Base-by-base conservation (phyloP, 2,888 invertebrate species). In the Eristalinus aeneus region DNA sequence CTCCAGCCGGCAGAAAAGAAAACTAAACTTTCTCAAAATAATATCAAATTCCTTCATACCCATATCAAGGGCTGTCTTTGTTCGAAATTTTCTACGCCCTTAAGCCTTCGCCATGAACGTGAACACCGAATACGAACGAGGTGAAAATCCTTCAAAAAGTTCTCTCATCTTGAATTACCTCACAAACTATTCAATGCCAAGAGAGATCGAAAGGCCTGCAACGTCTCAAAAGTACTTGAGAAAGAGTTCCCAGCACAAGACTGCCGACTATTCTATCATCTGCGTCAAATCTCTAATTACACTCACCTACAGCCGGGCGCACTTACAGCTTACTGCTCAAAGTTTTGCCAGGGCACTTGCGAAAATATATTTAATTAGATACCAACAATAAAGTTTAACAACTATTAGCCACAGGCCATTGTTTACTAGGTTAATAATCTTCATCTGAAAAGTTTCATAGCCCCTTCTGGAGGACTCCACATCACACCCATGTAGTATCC, bases 361-460 rank as follows among this genome's bases (percentile, higher is more conserved):
- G 63, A 60, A 39, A 63, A 53, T 16, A 46, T 46, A 46, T 46
- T 46, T 46, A 46, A 46, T 46, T 46, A 46, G 46, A 11, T 56
- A 56, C 39, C 27, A 81, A 69, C 39, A 69, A 63, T 27, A 63
- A 61, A 74, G 56, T 58, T 53, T 64, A 36, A 36, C 32, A 74
- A 16, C 60, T 63, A 72, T 63, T 76, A 69, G 65, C 67, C 64
- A 46, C 11, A n/a, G 60, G 77, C 68, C 36, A 82, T 80, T 76
- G 76, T 85, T 76, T 69, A 71, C 63, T 81, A 22, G 67, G 64
- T 80, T 80, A 71, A 80, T 80, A 60, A 71, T 60, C 64, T 77
- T 60, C 54, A 36, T 64, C 53, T 61, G 39, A 65, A 79, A 74
- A 79, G 64, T 73, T 67, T 64, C 2, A 6, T 8, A 0, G 16